Base-by-base conservation (phyloP, 2,797 vertebrate genomes). In the Fratercula arctica region DNA sequence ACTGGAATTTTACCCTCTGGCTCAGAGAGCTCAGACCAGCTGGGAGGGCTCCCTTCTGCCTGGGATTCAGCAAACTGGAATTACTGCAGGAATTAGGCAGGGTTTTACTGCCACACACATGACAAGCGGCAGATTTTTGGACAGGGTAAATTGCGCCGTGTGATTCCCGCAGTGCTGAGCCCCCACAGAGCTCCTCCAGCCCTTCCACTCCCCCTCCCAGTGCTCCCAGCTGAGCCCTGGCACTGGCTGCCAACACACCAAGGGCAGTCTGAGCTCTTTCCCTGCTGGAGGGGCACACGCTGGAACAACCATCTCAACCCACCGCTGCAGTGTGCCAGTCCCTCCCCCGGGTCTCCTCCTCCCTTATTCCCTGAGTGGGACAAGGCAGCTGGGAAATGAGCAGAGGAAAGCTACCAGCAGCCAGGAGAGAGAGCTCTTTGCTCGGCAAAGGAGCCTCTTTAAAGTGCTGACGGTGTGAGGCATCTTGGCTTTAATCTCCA, bases 361-460 rank as follows among this genome's bases (percentile, higher is more conserved):
- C 35, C 18, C 16, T 79, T 13, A 75, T 66, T 39, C 51, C 63
- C 50, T 11, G 4, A 12, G 21, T 28, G 69, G 89, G 85, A 63
- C n/a, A 35, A 43, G 25, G 29, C 35, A 88, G 64, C 73, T 57
- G 76, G 18, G 56, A 43, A 13, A 12, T 4, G 76, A 91, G 67
- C 70, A 33, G 70, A 73, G 78, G 78, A 87, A 89, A 85, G 48
- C 89, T 15, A 33, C 4, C 20, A 85, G 54, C 95, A 97, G 92
- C 95, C 95, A 94, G 95, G 93, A 95, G 96, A 72, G 95, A 96
- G 95, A 96, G 95, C 96, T 96, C 95, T 96, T 37, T 33, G 84
- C 92, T 95, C 73, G 91, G 91, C 95, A 57, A 94, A 89, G 72
- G 60, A 90, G 64, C n/a, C 41, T 77, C 66, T 73, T 69, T 15